Base-by-base conservation (phyloP, 2,888 invertebrate genomes). In the Leucania comma region DNA sequence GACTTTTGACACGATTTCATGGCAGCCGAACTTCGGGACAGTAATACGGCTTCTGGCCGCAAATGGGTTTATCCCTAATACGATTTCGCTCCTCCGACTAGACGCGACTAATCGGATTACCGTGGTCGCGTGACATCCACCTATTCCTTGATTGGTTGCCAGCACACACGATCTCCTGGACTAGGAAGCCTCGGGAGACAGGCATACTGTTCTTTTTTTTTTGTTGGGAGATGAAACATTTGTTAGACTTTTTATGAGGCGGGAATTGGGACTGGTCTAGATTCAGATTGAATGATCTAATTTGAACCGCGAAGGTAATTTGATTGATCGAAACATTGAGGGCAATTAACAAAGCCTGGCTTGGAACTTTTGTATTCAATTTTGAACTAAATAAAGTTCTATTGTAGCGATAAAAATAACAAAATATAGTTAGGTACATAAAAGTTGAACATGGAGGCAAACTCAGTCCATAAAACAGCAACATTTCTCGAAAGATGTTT, bases 41-140 rank as follows among this genome's bases (percentile, higher is more conserved):
- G 74, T 83, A 86, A 85, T 84, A 81, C 68, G 83, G 84, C 84
- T 81, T 85, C 83, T 74, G 72, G 78, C 76, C 80, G 78, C 81
- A 83, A 87, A 87, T 84, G 80, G 76, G 84, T 84, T 87, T 87
- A 86, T 79, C 83, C 68, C 75, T 87, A 87, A 86, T 80, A 63
- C 77, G 76, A 86, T 87, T 86, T 72, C 66, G 65, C 63, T 78
- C 65, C 64, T 77, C 72, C 68, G 77, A 68, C 71, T 80, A 71
- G 72, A 69, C 72, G 78, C 72, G 59, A 69, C 67, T 78, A 86
- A 84, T 84, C 81, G 61, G 81, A 84, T 85, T 82, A 84, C 69
- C 57, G 73, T 69, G 60, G 74, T 76, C 74, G 77, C 75, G 65
- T 78, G 75, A 75, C 86, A 88, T 75, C 73, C 81, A 86, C 82